Evolutionary conservation across 2,113 vertebrate genomes (phyloP).

Genomic region (Lethenteron camtschaticum): DNA sequence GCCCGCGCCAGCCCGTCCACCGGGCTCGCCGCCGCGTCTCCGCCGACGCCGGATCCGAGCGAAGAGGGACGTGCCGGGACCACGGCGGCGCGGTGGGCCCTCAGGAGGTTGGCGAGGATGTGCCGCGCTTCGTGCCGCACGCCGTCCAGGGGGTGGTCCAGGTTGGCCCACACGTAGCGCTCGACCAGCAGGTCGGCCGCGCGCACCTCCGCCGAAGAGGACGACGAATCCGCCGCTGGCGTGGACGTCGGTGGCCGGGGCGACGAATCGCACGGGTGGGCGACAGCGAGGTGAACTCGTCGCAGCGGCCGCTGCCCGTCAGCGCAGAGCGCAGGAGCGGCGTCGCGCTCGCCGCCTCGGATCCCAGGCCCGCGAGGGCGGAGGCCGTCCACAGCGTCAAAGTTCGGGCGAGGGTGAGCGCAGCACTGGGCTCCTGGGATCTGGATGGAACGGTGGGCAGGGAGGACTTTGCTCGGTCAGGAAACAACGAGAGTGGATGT

Average conservation of each 20-base stretch:
- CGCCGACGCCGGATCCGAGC: no score
- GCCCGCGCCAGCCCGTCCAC: constrained; percentile 33
- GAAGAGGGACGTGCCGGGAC: background rate
- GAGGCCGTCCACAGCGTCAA: constrained; percentile 53
- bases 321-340: no score
- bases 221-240: constrained; percentile 14
- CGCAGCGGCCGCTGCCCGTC: no score
- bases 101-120: constrained; percentile 60
- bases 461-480: no score
- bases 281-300: no score
- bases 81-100: constrained; percentile 29
- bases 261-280: no score
- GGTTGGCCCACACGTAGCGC: constrained; percentile 66
- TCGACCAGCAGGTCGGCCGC: constrained; percentile 30
- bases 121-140: constrained; percentile 61
- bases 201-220: background rate
- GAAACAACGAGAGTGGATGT: no score
- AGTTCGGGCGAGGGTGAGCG: constrained; percentile 49
- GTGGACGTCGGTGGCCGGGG: no score
- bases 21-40: constrained; percentile 8
- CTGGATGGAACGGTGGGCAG: constrained; percentile 19
- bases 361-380: constrained; percentile 34
- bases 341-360: background rate
- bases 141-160: constrained; percentile 79
- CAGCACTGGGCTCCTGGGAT: constrained; percentile 54